Percentiles rank a stretch among this genome's conserved stretches.
Evolutionary conservation across 2,888 invertebrate genomes (phyloP).

Genomic region (Pilophorus perplexus): DNA sequence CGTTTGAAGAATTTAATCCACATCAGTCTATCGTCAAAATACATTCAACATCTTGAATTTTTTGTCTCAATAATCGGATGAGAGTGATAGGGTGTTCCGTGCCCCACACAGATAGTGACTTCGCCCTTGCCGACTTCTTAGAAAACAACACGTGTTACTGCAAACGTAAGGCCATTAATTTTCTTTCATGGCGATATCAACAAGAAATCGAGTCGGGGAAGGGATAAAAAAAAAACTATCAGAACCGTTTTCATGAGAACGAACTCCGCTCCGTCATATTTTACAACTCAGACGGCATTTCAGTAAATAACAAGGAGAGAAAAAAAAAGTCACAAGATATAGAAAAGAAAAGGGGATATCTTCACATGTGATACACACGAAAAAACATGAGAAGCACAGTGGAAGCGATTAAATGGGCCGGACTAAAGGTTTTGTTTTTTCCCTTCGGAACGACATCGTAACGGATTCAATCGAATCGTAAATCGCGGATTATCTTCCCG

Average conservation of each 20-base stretch:
- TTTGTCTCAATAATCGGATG: too few relatives aligned
- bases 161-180: too few relatives aligned
- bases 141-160: too few relatives aligned
- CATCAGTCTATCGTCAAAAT: too few relatives aligned
- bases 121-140: too few relatives aligned
- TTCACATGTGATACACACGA: slow-evolving; percentile 12
- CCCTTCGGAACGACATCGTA: not conserved
- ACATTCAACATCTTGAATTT: too few relatives aligned
- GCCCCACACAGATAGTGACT: too few relatives aligned
- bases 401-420: slow-evolving; percentile 28
- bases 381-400: slow-evolving; percentile 24
- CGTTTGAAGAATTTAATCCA: too few relatives aligned
- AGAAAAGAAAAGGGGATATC: slow-evolving; percentile 14
- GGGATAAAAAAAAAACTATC: slow-evolving; percentile 10
- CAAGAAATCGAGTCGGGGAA: too few relatives aligned
- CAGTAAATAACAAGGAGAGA: slow-evolving; percentile 23
- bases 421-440: slow-evolving; percentile 30
- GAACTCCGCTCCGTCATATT: slow-evolving; percentile 5
- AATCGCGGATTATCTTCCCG: slow-evolving; percentile 6
- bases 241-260: slow-evolving; percentile 6
- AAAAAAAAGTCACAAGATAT: slow-evolving; percentile 17
- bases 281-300: slow-evolving; percentile 19
- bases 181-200: too few relatives aligned
- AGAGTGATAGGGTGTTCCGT: too few relatives aligned
- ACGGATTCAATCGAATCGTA: slow-evolving; percentile 22